Evolutionary conservation across 2,113 vertebrate species (phyloP).

Genomic region (Bujurquina vittata): DNA sequence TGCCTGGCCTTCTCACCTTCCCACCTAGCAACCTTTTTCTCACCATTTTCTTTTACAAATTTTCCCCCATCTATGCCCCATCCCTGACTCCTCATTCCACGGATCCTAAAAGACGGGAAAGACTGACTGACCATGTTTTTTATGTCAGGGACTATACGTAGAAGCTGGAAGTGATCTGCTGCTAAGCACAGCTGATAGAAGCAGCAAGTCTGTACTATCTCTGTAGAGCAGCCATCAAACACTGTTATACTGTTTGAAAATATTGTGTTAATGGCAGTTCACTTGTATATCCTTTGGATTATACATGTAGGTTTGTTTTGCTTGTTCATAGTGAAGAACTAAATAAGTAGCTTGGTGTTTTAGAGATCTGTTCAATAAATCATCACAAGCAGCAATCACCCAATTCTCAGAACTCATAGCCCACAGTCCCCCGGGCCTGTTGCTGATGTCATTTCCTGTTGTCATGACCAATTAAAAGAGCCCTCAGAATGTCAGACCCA

Average conservation of each 20-base stretch:
- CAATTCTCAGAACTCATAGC: constrained; percentile 6
- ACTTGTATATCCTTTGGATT: neutral
- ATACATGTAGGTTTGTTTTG: neutral
- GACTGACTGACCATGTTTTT: constrained; percentile 37
- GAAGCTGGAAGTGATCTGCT: constrained; percentile 49
- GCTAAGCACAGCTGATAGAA: constrained; percentile 51
- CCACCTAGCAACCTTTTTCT: constrained; percentile 22
- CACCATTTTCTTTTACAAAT: neutral
- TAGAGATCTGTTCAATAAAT: neutral
- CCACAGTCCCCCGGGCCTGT: constrained; percentile 23
- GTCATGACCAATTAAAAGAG: constrained; percentile 59
- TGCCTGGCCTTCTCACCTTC: constrained; percentile 34
- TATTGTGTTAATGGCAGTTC: neutral
- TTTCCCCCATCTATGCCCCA: neutral
- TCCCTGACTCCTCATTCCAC: neutral
- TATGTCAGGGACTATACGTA: constrained; percentile 35
- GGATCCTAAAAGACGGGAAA: constrained; percentile 25
- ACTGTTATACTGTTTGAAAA: constrained; percentile 9
- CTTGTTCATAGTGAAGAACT: neutral
- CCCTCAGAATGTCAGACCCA: constrained; percentile 36
- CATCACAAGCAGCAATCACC: neutral
- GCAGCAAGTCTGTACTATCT: constrained; percentile 48
- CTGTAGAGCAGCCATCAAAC: constrained; percentile 31
- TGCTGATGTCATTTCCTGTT: constrained; percentile 68
- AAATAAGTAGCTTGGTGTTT: neutral